phyloP scores from a whole-genome alignment of 2,888 invertebrate species.

The Tuta absoluta region DNA sequence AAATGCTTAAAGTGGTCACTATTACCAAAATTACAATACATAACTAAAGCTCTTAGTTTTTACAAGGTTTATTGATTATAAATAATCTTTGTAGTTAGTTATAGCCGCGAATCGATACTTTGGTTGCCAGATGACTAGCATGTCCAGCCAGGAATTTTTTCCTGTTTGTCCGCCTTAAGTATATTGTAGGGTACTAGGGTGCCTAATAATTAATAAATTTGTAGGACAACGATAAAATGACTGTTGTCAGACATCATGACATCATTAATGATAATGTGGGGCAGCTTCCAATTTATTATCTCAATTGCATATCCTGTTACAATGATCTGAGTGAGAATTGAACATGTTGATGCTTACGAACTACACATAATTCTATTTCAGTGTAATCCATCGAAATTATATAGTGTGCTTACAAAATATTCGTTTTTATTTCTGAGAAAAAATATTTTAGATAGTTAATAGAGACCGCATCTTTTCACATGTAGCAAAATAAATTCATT shows the following conservation, averaged over 20 bases:
- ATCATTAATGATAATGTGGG: not conserved
- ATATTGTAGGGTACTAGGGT: no score
- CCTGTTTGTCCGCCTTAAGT: no score
- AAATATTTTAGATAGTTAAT: not conserved
- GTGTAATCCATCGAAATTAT: no score
- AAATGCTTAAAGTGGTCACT: no score
- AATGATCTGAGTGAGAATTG: not conserved
- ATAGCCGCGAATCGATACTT: no score
- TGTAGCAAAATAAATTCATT: not conserved
- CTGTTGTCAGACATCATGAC: not conserved
- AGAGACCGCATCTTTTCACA: not conserved
- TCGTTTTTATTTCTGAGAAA: not conserved
- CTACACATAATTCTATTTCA: not conserved
- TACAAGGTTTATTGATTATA: no score
- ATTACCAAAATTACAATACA: no score
- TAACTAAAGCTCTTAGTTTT: no score
- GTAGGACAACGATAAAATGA: not conserved
- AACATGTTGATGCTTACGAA: not conserved
- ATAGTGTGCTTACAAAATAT: not conserved
- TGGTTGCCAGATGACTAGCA: no score
- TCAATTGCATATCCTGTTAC: conserved; percentile 8
- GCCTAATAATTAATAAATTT: no score
- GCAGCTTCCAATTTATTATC: not conserved
- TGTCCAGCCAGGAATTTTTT: no score
- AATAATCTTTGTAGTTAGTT: no score